A percentile compares a stretch with the other conserved stretches of the same genome.
Conservation (phyloP, 2,888 invertebrate species). For the Silvanus unidentatus region DNA sequence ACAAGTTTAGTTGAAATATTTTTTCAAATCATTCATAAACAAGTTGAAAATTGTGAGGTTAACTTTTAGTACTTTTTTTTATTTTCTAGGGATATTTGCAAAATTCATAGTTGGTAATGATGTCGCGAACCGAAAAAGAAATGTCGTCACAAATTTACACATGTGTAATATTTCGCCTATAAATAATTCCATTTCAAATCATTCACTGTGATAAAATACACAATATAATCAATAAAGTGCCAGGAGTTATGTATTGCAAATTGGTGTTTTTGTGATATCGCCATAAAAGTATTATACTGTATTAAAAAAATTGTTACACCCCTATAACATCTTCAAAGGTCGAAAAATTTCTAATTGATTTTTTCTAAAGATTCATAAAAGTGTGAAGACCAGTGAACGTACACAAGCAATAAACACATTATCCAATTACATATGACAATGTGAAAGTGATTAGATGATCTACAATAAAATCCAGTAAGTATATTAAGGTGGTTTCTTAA, state of each 20-base stretch:
- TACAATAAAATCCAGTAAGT: constrained; percentile 38
- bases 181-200: constrained; percentile 29
- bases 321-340: constrained; percentile 31
- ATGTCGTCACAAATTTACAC: constrained; percentile 46
- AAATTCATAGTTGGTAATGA: constrained; percentile 15
- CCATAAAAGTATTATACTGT: too few relatives aligned
- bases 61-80: constrained; percentile 14
- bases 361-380: constrained; percentile 17
- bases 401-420: too few relatives aligned
- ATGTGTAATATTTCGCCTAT: constrained; percentile 45
- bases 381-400: too few relatives aligned
- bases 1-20: too few relatives aligned
- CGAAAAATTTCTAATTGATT: constrained; percentile 28
- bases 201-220: constrained; percentile 29
- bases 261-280: constrained; percentile 17
- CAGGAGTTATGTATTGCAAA: constrained; percentile 22
- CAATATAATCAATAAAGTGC: constrained; percentile 27
- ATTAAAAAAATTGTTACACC: constrained; percentile 29
- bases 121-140: constrained; percentile 36
- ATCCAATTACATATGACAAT: constrained; percentile 9
- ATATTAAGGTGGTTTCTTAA: constrained; percentile 37
- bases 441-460: constrained; percentile 38
- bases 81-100: constrained; percentile 8
- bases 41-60: constrained; percentile 1
- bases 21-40: too few relatives aligned